Percentiles rank a stretch among this genome's conserved stretches.
These are phyloP conservation scores for Melanocharis versteri DNA, from an alignment of 2,113 vertebrate species.

Conservation along the genomic window DNA sequence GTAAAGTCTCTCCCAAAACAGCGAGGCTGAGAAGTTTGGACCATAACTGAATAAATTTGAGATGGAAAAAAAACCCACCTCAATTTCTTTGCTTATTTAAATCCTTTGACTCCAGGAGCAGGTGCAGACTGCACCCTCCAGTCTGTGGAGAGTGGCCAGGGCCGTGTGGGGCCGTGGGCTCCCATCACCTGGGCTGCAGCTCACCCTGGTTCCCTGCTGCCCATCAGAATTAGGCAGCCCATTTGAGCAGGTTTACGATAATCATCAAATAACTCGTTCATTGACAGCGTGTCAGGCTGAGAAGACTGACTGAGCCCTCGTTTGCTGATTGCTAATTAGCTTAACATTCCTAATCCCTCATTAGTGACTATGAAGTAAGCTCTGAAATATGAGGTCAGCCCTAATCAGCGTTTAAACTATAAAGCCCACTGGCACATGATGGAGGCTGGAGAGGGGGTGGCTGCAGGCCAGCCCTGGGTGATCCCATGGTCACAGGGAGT, in stretches of 20 bases:
- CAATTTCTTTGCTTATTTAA: neutral
- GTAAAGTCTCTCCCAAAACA: neutral
- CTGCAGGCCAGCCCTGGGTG: neutral
- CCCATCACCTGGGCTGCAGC: neutral
- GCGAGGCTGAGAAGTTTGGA: neutral
- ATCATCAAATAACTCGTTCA: slow-evolving; percentile 11
- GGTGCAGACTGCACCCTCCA: neutral
- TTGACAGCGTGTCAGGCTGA: slow-evolving; percentile 13
- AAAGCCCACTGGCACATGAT: slow-evolving; percentile 27
- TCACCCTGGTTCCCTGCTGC: neutral
- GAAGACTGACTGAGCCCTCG: slow-evolving; percentile 22
- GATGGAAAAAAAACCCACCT: fast-evolving
- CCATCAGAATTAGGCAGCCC: slow-evolving; percentile 5
- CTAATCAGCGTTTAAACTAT: slow-evolving; percentile 43
- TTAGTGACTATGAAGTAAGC: slow-evolving; percentile 59
- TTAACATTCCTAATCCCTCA: slow-evolving; percentile 66
- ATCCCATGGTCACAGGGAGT: neutral
- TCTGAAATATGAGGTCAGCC: slow-evolving; percentile 58
- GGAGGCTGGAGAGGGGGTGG: neutral
- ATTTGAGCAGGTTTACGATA: neutral
- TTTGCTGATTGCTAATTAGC: slow-evolving; percentile 62
- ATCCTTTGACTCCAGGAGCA: neutral
- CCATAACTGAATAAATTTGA: neutral
- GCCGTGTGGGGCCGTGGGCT: neutral
- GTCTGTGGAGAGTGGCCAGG: neutral